Base-by-base conservation (phyloP, 2,888 invertebrate genomes). In the Diaprepes abbreviatus region DNA sequence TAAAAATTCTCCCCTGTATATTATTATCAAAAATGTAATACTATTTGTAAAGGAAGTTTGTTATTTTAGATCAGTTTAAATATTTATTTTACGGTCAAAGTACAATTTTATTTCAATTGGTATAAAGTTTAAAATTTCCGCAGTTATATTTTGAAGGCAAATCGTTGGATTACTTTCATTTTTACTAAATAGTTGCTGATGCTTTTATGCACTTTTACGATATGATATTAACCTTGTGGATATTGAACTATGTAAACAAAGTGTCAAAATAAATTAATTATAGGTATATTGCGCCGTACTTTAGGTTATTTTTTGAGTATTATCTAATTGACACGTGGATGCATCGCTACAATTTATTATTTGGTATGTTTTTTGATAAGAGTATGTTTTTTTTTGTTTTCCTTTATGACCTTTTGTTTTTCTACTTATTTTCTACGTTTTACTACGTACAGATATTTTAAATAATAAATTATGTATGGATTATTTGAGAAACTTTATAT, bases 121-220 rank as follows among this genome's bases (percentile, higher is more conserved):
- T 19, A 43, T 19, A 19, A 43, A 43, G 19, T 43, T n/a, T 12
- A 43, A 43, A 19, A 43, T 43, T 43, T 43, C 43, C 43, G 19
- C 19, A 19, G 43, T 43, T 19, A 10, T 40, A 40, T 40, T 40
- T 40, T 17, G 10, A 12, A 12, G 3, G 12, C n/a, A 10, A 36
- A 36, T 36, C 3, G 12, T 36, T 12, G 36, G n/a, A n/a, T 36
- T n/a, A 36, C 12, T 36, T 36, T 36, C 36, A 12, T 36, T 36
- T 36, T 12, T 12, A 36, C 12, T 12, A n/a, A 36, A 2, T 36
- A 12, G 1, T 12, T 36, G 12, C 1, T 36, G 36, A 36, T 36
- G 36, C 43, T 7, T 10, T 19, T 19, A 43, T 43, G 43, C 43
- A 43, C 17, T 17, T 43, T 43, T 43, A 43, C 10, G 19, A 43